Percentiles rank a stretch among this genome's conserved stretches.
phyloP scores from a whole-genome alignment of 2,888 invertebrate genomes.

The Panopea generosa region DNA sequence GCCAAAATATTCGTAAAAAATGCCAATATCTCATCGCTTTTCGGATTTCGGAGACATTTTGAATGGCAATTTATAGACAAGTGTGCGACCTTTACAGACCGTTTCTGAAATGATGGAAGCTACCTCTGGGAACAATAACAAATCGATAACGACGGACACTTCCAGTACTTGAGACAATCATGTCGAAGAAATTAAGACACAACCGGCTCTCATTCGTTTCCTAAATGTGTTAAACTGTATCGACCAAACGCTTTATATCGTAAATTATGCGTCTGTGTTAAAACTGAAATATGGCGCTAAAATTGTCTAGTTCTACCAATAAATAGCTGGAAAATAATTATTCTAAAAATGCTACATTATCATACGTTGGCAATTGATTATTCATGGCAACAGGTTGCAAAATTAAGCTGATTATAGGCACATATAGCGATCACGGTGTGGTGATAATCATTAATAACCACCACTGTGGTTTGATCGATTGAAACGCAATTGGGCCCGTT shows the following conservation, averaged over 20 bases:
- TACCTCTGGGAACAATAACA: neutral
- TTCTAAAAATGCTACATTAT: neutral
- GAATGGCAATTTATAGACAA: too few relatives aligned
- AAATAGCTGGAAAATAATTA: neutral
- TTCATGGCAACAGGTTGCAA: too few relatives aligned
- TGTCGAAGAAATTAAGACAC: constrained; percentile 24
- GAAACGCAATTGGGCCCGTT: too few relatives aligned
- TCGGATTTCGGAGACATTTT: too few relatives aligned
- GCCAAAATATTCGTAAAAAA: too few relatives aligned
- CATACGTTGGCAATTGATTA: too few relatives aligned
- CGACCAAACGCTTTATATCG: constrained; percentile 12
- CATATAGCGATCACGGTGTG: too few relatives aligned
- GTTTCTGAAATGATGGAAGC: neutral
- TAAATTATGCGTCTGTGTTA: neutral
- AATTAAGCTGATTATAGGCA: too few relatives aligned
- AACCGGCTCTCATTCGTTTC: constrained; percentile 8
- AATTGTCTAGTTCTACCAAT: neutral
- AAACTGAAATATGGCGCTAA: neutral
- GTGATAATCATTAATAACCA: too few relatives aligned
- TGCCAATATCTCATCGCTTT: too few relatives aligned
- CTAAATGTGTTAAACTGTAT: constrained; percentile 22
- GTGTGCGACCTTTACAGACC: too few relatives aligned
- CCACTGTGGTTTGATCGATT: too few relatives aligned
- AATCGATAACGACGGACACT: constrained; percentile 9
- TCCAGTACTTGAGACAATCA: constrained; percentile 16